Evolutionary conservation across 2,113 vertebrate species (phyloP), one percentile per base, ranked within the genome.

Genomic region (Scomber japonicus): DNA sequence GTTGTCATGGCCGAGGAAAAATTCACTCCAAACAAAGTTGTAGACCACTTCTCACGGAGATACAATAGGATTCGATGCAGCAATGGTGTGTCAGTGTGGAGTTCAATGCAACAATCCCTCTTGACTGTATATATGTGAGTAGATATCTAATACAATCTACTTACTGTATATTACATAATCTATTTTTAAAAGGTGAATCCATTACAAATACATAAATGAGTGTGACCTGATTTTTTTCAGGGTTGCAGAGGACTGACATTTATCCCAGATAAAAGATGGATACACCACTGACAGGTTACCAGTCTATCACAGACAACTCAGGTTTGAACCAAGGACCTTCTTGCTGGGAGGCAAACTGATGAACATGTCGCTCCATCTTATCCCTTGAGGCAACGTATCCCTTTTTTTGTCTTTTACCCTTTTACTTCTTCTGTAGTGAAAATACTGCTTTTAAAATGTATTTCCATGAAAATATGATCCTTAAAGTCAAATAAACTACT

Each of bases 1-100:
- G 30, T 68, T 88, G 84, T 89, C 88, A 87, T 57, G 78, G 62
- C 51, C 21, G 5, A 40, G 72, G 60, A 65, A 90, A 78, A 86
- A 84, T 27, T 56, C 44, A 44, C 69, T 56, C 54, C 1, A 30
- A 56, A 82, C 40, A 65, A 66, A 88, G 53, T 44, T 67, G 24
- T 51, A 3, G 59, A 50, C 56, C 13, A 5, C 27, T 71, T 14
- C 30, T 50, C 21, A 48, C 2, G 12, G 40, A 72, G 63, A 82
- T 66, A 7, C 51, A 72, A 57, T 53, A 80, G 40, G 14, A 67
- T 19, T 56, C 45, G 35, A 19, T 56, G 46, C 59, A 50, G 60
- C 45, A 40, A 21, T 50, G 44, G 49, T 12, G 2, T 14, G 0
- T 24, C n/a, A 17, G 15, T 11, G 16, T 44, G 57, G 51, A 30